A percentile compares a stretch with the other conserved stretches of the same genome.
Evolutionary conservation across 2,113 vertebrate species (phyloP).

Genomic region (Narcine bancroftii): DNA sequence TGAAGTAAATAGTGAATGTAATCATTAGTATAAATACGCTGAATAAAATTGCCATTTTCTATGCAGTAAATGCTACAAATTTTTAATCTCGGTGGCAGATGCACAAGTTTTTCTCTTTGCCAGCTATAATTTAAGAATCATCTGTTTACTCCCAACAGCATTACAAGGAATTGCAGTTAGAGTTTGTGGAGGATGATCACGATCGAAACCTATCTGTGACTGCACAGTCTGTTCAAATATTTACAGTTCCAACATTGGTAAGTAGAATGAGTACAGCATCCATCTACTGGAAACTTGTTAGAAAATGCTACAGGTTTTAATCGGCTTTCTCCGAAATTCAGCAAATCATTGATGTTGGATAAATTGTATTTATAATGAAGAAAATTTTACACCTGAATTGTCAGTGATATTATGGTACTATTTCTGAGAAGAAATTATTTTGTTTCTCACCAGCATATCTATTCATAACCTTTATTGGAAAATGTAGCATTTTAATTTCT

Average conservation of each 20-base stretch:
- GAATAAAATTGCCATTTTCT: not conserved
- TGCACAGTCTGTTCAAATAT: constrained; percentile 91
- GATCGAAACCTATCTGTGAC: constrained; percentile 87
- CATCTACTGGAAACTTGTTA: constrained; percentile 31
- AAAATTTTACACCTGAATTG: not conserved
- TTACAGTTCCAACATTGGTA: constrained; percentile 94
- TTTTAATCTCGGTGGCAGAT: not conserved
- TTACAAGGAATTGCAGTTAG: constrained; percentile 84
- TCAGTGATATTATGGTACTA: not conserved
- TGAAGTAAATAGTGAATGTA: not conserved
- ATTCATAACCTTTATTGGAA: not conserved
- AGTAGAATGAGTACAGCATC: constrained; percentile 42
- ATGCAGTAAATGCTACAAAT: not conserved
- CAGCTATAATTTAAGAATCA: not conserved
- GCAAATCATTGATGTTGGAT: not conserved
- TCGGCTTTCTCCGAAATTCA: not conserved
- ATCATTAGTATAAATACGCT: not conserved
- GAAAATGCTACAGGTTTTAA: not conserved
- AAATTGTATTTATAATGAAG: not conserved
- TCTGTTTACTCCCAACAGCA: constrained; percentile 58
- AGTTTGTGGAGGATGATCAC: constrained; percentile 88
- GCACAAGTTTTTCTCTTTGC: not conserved
- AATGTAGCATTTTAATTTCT: not conserved
- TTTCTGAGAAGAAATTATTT: not conserved
- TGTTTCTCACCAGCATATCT: not conserved